phyloP scores from a whole-genome alignment of 2,113 vertebrate genomes.

The Larimichthys crocea region DNA sequence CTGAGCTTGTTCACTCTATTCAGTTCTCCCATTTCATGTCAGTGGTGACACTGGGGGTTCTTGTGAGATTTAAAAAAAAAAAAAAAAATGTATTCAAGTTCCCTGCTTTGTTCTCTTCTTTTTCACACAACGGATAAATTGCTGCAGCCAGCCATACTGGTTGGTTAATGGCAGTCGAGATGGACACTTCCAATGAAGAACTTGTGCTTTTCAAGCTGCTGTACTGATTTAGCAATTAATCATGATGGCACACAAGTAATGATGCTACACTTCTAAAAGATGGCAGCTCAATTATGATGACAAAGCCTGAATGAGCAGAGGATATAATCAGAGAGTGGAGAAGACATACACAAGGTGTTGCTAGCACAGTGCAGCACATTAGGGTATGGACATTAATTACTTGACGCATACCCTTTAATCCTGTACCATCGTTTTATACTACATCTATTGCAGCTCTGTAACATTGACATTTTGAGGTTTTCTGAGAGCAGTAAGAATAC shows the following conservation, averaged over 20 bases:
- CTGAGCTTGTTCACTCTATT: not conserved
- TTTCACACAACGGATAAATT: slow-evolving; percentile 16
- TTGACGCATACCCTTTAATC: not conserved
- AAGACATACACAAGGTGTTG: not conserved
- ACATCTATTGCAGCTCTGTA: slow-evolving; percentile 17
- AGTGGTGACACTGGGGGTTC: not conserved
- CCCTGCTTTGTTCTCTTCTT: not conserved
- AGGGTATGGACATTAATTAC: slow-evolving; percentile 7
- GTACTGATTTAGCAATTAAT: slow-evolving; percentile 37
- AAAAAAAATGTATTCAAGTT: slow-evolving; percentile 2
- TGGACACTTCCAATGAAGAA: not conserved
- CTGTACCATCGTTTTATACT: slow-evolving; percentile 1
- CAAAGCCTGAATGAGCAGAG: slow-evolving; percentile 7
- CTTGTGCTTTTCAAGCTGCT: slow-evolving; percentile 3
- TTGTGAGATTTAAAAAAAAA: not conserved
- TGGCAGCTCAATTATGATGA: slow-evolving; percentile 18
- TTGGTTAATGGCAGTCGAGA: not conserved
- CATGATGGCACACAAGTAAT: slow-evolving; percentile 2
- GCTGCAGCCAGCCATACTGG: not conserved
- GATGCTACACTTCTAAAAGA: slow-evolving; percentile 11
- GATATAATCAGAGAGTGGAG: slow-evolving; percentile 3
- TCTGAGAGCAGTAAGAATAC: slow-evolving; percentile 34
- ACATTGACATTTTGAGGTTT: slow-evolving; percentile 33
- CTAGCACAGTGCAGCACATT: not conserved
- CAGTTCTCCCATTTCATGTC: slow-evolving; percentile 18